Evolutionary conservation across 2,113 vertebrate species (phyloP), one percentile per base, ranked within the genome.

Genomic region (Triplophysa tibetana): DNA sequence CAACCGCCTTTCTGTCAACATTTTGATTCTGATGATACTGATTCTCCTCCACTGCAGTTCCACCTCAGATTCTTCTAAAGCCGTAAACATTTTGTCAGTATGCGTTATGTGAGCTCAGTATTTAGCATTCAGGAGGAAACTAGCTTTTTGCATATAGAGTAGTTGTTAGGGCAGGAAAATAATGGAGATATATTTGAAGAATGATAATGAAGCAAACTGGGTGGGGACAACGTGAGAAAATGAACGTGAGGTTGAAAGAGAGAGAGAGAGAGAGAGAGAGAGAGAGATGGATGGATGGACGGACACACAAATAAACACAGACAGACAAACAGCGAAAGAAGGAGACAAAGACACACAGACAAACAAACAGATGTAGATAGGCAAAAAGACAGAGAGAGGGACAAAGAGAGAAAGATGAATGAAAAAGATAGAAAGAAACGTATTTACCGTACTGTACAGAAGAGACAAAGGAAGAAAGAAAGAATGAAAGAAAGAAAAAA

Each of bases 71-170:
- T 21, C 16, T n/a, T 63, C 23, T 29, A 63, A 10, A 48, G 24
- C 58, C 1, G 23, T 73, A 41, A 62, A 19, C 58, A 13, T 75
- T 17, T 26, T 11, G 13, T 62, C 73, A 48, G 16, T 29, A 75
- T 75, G 41, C 73, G 50, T 50, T 50, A 50, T 4, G 17, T 29
- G 41, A n/a, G 29, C 58, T 63, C 41, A 19, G 73, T 75, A 48
- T 26, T 75, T 75, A 75, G 41, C 41, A 75, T 75, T 75, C 73
- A 75, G 58, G 19, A 63, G 38, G 23, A 62, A 58, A 63, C 56
- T 58, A 21, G 70, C 70, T 43, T 33, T 74, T 63, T 61, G 73
- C 58, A 75, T 75, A 75, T 26, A 62, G 72, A 72, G 19, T 73
- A 74, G 58, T 61, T 61, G 54, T 61, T 75, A 38, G 19, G 52